Conservation (phyloP, 2,113 vertebrate genomes). For the Cynopterus brachyotis region DNA sequence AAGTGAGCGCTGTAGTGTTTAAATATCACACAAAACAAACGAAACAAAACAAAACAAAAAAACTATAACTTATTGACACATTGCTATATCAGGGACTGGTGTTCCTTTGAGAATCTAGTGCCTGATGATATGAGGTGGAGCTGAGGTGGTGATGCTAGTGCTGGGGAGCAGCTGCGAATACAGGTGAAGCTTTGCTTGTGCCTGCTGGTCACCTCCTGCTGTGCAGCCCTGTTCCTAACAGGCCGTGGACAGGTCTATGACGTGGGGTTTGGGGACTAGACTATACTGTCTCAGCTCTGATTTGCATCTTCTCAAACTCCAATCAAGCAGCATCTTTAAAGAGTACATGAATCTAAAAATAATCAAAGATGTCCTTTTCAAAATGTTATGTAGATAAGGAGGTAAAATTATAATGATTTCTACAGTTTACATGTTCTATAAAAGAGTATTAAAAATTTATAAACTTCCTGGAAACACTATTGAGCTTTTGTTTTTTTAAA, state of each 20-base stretch:
- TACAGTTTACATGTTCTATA: not conserved
- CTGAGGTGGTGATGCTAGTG: too few relatives aligned
- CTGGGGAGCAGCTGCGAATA: too few relatives aligned
- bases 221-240: too few relatives aligned
- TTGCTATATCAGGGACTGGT: not conserved
- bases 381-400: not conserved
- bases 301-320: not conserved
- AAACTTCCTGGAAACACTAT: not conserved
- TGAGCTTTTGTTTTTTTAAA: not conserved
- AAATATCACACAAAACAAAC: too few relatives aligned
- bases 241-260: too few relatives aligned
- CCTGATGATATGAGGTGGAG: too few relatives aligned
- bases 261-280: too few relatives aligned
- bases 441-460: not conserved
- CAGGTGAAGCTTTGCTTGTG: too few relatives aligned
- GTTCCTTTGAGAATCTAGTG: too few relatives aligned
- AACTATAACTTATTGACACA: not conserved
- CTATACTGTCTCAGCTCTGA: not conserved
- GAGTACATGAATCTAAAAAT: not conserved
- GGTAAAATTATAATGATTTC: not conserved
- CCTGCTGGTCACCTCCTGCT: too few relatives aligned
- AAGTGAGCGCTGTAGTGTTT: too few relatives aligned
- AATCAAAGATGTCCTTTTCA: not conserved
- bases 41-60: not conserved
- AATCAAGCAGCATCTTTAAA: not conserved